Evolutionary conservation across 2,113 vertebrate genomes (phyloP), one percentile per base, ranked within the genome.

Genomic region (Cercopithecus mona): DNA sequence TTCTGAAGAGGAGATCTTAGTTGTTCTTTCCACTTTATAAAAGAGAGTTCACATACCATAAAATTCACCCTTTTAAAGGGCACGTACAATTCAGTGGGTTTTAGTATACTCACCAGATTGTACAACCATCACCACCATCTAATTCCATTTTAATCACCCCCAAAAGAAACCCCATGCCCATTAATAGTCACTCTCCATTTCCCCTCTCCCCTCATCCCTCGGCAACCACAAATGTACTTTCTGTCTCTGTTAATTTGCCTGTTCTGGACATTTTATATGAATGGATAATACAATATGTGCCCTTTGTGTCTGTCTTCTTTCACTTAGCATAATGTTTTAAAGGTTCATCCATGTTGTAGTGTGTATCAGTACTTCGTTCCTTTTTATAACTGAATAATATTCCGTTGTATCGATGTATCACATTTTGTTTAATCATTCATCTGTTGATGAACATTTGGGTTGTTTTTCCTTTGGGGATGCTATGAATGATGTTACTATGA

Each of bases 41-140:
- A 95, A 78, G 59, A 89, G 40, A 70, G 95, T 88, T 89, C 45
- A 61, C 6, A 92, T 82, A 55, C n/a, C 45, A 57, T 85, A 88
- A 93, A 92, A 64, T 76, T 61, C 8, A 61, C 40, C 38, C 61
- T 90, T 95, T 92, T 70, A 64, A 96, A 27, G 5, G 75, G 7
- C n/a, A n/a, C 27, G 32, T 45, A 64, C 55, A 80, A 52, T 45
- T 78, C 78, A 40, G 6, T 59, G 61, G 9, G 9, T 68, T 84
- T 81, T 68, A 23, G 38, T 89, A 45, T 61, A 72, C 78, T 93
- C 78, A 64, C 17, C 30, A 79, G 9, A 20, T 45, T 94, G 11
- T 90, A 57, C 38, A 83, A 30, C 50, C 38, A 27, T 70, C 20
- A 90, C 64, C 35, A 78, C 43, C 43, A n/a, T 64, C 78, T 88